Percentiles rank a stretch among this genome's conserved stretches.
Evolutionary conservation across 2,113 vertebrate species (phyloP).

Genomic region (Semicossyphus pulcher): DNA sequence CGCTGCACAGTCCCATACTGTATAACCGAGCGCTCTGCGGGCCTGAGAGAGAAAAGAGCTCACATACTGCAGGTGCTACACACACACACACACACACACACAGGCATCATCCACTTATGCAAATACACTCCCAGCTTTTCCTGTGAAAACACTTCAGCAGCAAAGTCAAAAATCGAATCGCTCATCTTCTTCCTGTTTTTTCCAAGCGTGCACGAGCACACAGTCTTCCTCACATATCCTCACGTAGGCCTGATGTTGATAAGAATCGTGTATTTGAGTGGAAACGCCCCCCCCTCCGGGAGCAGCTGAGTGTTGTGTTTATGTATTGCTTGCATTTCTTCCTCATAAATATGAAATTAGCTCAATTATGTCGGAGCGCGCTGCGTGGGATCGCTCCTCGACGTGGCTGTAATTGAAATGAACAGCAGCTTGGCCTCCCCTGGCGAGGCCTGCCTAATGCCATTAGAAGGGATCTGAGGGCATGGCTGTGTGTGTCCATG

Average conservation of each 20-base stretch:
- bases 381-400: constrained; percentile 38
- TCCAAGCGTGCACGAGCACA: not conserved
- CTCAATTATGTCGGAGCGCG: constrained; percentile 15
- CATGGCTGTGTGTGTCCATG: constrained; percentile 13
- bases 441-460: constrained; percentile 47
- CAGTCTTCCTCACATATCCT: not conserved
- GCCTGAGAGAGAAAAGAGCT: constrained; percentile 6
- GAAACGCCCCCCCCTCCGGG: not conserved
- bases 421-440: constrained; percentile 56
- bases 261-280: not conserved
- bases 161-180: constrained; percentile 7
- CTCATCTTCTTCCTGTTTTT: not conserved
- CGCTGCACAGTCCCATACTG: not conserved
- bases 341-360: constrained; percentile 68
- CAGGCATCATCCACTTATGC: constrained; percentile 3
- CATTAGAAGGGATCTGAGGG: constrained; percentile 57
- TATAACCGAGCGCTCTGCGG: constrained; percentile 1
- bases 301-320: constrained; percentile 11
- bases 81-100: not conserved
- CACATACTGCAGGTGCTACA: constrained; percentile 16
- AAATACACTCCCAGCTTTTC: constrained; percentile 5
- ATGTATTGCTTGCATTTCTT: constrained; percentile 27
- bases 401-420: constrained; percentile 66
- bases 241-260: not conserved
- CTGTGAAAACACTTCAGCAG: constrained; percentile 15